Evolutionary conservation across 2,797 vertebrate species (phyloP).

Genomic region (Neopelma chrysocephalum): DNA sequence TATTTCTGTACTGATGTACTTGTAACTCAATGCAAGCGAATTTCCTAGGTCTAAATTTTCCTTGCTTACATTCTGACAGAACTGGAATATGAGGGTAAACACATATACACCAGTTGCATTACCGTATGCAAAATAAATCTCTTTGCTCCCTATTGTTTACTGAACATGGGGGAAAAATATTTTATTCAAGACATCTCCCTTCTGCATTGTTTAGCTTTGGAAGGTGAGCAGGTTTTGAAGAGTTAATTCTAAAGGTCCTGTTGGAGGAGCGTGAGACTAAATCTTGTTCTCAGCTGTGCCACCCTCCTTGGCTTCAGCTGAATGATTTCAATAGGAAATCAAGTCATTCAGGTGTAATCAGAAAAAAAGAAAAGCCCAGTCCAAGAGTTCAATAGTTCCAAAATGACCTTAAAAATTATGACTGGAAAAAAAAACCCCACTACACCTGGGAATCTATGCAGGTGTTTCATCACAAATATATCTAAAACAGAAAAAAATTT

Average conservation of each 20-base stretch:
- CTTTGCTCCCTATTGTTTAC: not conserved
- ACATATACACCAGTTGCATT: not conserved
- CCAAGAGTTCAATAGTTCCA: not conserved
- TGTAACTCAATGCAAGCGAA: not conserved
- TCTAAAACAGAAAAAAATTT: not conserved
- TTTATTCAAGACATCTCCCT: not conserved
- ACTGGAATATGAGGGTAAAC: not conserved
- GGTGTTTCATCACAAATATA: not conserved
- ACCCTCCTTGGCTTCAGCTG: not conserved
- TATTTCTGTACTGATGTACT: not conserved
- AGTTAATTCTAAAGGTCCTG: not conserved
- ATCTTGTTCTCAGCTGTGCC: not conserved
- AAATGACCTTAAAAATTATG: not conserved
- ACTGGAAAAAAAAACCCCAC: not conserved
- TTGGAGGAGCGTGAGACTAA: not conserved
- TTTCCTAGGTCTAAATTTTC: not conserved
- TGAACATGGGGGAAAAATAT: fast-evolving
- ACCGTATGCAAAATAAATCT: not conserved
- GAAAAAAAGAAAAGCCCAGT: not conserved
- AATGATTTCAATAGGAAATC: not conserved
- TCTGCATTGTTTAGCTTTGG: not conserved
- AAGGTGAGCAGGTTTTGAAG: not conserved
- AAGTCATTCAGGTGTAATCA: not conserved
- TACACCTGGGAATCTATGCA: not conserved
- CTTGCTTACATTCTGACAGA: not conserved